Percentiles rank a stretch among this genome's conserved stretches.
phyloP scores from a whole-genome alignment of 2,888 invertebrate genomes.

The Tenthredo mesomela region DNA sequence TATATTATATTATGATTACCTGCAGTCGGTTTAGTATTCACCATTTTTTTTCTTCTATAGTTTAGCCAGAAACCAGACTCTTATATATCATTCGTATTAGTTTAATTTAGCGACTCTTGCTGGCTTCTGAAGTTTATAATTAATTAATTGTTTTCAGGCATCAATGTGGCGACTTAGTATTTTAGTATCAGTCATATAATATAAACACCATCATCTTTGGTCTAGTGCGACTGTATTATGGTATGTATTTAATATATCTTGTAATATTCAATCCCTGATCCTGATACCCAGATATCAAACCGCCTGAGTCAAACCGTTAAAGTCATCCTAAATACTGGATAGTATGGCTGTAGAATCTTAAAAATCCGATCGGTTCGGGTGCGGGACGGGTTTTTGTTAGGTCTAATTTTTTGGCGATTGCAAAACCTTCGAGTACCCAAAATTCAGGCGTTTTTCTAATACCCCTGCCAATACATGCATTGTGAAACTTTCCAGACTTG shows the following conservation, averaged over 20 bases:
- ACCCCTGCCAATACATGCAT: too few relatives aligned
- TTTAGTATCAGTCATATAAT: constrained; percentile 45
- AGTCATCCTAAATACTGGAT: too few relatives aligned
- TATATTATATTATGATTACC: constrained; percentile 45
- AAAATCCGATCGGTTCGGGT: too few relatives aligned
- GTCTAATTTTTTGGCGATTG: too few relatives aligned
- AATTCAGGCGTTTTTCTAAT: too few relatives aligned
- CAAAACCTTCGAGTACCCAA: too few relatives aligned
- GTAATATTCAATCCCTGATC: constrained; percentile 4
- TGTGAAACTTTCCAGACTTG: background rate
- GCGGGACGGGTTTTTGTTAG: too few relatives aligned
- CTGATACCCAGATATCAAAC: background rate
- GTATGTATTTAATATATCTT: background rate
- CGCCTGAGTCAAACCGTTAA: background rate
- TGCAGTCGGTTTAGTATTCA: background rate
- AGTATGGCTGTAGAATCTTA: too few relatives aligned
- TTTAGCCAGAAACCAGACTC: constrained; percentile 34
- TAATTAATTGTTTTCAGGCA: constrained; percentile 46
- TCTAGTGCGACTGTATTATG: constrained; percentile 28
- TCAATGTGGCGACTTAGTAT: constrained; percentile 43
- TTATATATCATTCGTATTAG: constrained; percentile 35
- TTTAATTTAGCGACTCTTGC: background rate
- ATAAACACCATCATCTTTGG: constrained; percentile 22
- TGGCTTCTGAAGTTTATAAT: constrained; percentile 4
- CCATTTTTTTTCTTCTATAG: background rate